Percentiles rank a stretch among this genome's conserved stretches.
phyloP scores from a whole-genome alignment of 2,888 invertebrate species.

The Diplolepis rosae region DNA sequence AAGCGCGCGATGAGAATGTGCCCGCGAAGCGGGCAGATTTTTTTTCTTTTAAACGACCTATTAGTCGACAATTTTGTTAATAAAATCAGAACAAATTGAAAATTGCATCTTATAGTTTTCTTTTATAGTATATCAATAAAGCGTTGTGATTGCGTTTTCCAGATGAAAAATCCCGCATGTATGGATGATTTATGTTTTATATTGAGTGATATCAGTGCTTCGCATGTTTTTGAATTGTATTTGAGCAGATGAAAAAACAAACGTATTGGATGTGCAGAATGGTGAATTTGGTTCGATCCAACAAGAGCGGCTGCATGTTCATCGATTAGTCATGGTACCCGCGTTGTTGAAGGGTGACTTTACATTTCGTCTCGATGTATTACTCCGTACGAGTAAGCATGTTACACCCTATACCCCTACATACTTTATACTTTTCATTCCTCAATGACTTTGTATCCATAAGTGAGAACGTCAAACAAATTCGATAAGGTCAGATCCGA shows the following conservation, averaged over 20 bases:
- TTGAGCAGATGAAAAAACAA: constrained; percentile 29
- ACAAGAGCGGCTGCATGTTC: constrained; percentile 67
- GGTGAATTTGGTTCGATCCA: constrained; percentile 59
- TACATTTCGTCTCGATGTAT: constrained; percentile 59
- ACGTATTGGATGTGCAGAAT: constrained; percentile 17
- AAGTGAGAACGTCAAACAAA: constrained; percentile 50
- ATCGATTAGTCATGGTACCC: constrained; percentile 73
- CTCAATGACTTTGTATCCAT: constrained; percentile 47
- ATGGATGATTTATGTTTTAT: no score
- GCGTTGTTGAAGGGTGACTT: constrained; percentile 66
- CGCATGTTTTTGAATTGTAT: background rate
- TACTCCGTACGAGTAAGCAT: constrained; percentile 44
- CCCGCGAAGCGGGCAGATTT: no score
- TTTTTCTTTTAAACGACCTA: no score
- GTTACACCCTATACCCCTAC: constrained; percentile 48
- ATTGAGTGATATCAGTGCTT: no score
- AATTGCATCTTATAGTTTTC: no score
- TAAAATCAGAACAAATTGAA: no score
- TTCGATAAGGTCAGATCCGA: constrained; percentile 48
- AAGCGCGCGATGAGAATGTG: no score
- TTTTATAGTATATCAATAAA: no score
- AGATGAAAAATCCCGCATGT: no score
- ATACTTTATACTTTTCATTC: constrained; percentile 42
- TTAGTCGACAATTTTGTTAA: no score
- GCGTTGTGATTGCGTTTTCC: no score